Evolutionary conservation across 2,888 invertebrate species (phyloP).

Genomic region (Platycnemis pennipes): DNA sequence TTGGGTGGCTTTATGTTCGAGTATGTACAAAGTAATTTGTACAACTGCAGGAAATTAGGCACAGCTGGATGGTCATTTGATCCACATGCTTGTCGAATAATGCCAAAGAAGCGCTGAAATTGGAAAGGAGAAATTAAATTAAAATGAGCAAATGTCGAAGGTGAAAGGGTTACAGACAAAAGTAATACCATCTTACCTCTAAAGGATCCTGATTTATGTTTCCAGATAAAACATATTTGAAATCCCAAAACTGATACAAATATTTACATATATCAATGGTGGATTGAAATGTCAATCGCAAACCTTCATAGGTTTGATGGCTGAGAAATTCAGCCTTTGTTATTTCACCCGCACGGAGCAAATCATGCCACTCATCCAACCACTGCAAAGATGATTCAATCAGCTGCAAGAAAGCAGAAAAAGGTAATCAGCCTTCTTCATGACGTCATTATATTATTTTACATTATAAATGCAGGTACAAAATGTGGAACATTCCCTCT

Average conservation of each 20-base stretch:
- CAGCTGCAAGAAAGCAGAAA: too few species aligned
- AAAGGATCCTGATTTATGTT: too few species aligned
- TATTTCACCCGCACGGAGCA: background rate
- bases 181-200: too few species aligned
- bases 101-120: conserved; percentile 72
- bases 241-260: too few species aligned
- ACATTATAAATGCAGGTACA: too few species aligned
- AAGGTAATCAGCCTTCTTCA: too few species aligned
- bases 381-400: too few species aligned
- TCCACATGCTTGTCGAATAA: conserved; percentile 71
- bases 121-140: background rate
- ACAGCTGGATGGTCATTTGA: conserved; percentile 72
- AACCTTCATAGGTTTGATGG: background rate
- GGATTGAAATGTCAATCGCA: background rate
- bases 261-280: background rate
- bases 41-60: conserved; percentile 71
- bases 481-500: too few species aligned
- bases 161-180: too few species aligned
- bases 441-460: too few species aligned
- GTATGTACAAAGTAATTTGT: conserved; percentile 71
- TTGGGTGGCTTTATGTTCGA: conserved; percentile 71
- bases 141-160: background rate
- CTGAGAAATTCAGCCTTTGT: background rate
- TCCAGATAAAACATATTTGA: too few species aligned
- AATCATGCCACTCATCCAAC: background rate